These are phyloP conservation scores for Brachypterus glaber DNA, from an alignment of 2,888 invertebrate species.

Conservation along the genomic window DNA sequence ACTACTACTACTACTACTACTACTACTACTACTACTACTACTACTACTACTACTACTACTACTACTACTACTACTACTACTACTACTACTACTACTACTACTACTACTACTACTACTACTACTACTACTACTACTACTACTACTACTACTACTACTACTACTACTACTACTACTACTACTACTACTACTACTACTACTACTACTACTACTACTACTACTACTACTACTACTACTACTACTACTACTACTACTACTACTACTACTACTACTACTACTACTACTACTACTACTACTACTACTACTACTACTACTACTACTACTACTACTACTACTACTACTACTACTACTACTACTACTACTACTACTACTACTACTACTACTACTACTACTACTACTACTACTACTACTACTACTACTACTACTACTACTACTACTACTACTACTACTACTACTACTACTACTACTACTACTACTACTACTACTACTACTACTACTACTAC, in stretches of 20 bases:
- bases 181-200: slow-evolving; percentile 2
- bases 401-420: slow-evolving; percentile 1
- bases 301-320: slow-evolving; percentile 2
- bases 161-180: slow-evolving; percentile 2
- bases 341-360: slow-evolving; percentile 2
- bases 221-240: slow-evolving; percentile 2
- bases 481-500: slow-evolving; percentile 2
- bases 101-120: slow-evolving; percentile 2
- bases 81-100: slow-evolving; percentile 1
- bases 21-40: slow-evolving; percentile 2
- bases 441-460: slow-evolving; percentile 2
- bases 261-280: slow-evolving; percentile 1
- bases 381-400: slow-evolving; percentile 2
- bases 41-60: slow-evolving; percentile 2
- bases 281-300: slow-evolving; percentile 2
- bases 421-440: slow-evolving; percentile 2
- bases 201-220: slow-evolving; percentile 2
- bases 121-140: slow-evolving; percentile 2
- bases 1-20: slow-evolving; percentile 2
- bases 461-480: slow-evolving; percentile 2
- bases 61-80: slow-evolving; percentile 2
- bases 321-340: slow-evolving; percentile 2
- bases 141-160: slow-evolving; percentile 2
- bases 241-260: slow-evolving; percentile 2
- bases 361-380: slow-evolving; percentile 2